These are phyloP conservation scores for Eleutherodactylus coqui DNA, from an alignment of 2,797 vertebrate species.

Conservation along the genomic window DNA sequence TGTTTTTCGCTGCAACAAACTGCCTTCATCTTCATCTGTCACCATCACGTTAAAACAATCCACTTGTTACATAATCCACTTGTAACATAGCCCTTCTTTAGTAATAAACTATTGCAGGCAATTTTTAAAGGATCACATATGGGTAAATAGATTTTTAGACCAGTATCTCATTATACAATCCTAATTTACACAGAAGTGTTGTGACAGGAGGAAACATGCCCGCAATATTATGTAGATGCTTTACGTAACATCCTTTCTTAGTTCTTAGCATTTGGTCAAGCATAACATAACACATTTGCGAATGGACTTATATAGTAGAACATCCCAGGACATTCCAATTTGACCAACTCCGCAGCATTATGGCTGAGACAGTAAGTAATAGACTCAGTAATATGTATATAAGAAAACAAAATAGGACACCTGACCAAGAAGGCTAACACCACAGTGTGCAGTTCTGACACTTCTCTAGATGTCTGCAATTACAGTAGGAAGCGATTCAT, in stretches of 20 bases:
- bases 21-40: no score
- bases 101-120: not conserved
- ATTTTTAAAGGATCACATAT: not conserved
- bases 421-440: not conserved
- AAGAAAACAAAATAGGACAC: not conserved
- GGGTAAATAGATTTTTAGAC: not conserved
- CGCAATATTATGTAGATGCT: not conserved
- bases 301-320: not conserved
- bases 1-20: no score
- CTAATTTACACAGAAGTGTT: not conserved
- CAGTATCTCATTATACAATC: not conserved
- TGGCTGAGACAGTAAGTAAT: conserved; percentile 44
- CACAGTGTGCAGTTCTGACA: not conserved
- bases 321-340: not conserved
- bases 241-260: conserved; percentile 16
- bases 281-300: not conserved
- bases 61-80: no score
- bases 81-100: not conserved
- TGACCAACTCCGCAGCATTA: not conserved
- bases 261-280: not conserved
- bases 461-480: not conserved
- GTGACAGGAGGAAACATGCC: conserved; percentile 39
- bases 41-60: no score
- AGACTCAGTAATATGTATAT: not conserved
- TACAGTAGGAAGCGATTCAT: not conserved